Base-by-base conservation (phyloP, 1,140 invertebrate genomes). In the Nixonia krombeini region DNA sequence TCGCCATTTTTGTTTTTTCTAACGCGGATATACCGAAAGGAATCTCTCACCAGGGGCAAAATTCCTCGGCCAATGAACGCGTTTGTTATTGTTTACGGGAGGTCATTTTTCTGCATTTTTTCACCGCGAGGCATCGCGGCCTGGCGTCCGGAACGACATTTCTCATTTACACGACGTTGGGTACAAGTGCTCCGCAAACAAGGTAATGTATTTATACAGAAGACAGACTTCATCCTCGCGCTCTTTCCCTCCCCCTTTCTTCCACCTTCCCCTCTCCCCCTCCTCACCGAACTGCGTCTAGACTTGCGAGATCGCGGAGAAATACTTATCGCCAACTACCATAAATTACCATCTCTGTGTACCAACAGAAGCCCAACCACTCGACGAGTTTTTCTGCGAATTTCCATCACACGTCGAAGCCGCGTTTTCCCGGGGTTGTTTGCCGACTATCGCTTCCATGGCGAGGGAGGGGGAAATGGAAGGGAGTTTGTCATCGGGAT, bases 181-280 rank as follows among this genome's bases (percentile, higher is more conserved):
- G 70, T 71, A 81, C 78, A 74, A 83, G 81, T 83, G 81, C 76
- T 82, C 73, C 37, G 78, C 79, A 83, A 83, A 83, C 79, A 83
- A 77, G 73, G 80, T 82, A 82, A 83, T 82, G 79, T 82, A 81
- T 82, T 82, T 82, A 82, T 83, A 82, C 78, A 82, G 79, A 78
- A 79, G 79, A 75, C 71, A 75, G 67, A 72, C 74, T 70, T 70
- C 78, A 67, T 72, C 72, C 70, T 65, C 70, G 51, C 53, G 55
- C 55, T 62, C 73, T 66, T 67, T 66, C 69, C 70, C 74, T 72
- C 72, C 72, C 73, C 76, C 72, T 13, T 35, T 35, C 13, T 35
- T 35, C 10, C 33, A 13, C 13, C 67, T 70, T 72, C 72, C 70
- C 55, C 59, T 63, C 71, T 66, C 74, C 76, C 56, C 61, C 62